A percentile compares a stretch with the other conserved stretches of the same genome.
Conservation (phyloP, 1,140 invertebrate genomes). For the Cepaea nemoralis region DNA sequence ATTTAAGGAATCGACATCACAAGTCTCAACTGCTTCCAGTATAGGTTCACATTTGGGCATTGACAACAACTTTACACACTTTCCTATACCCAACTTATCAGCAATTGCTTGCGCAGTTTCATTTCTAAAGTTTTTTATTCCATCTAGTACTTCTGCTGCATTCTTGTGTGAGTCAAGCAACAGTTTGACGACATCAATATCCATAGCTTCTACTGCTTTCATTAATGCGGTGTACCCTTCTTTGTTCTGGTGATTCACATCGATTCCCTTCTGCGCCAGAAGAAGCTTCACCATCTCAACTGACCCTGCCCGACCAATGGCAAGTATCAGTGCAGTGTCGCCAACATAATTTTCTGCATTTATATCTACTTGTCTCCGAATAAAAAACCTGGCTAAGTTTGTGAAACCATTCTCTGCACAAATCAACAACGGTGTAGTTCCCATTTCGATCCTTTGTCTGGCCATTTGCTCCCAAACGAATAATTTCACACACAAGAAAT, state of each 20-base stretch:
- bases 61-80: neutral
- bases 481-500: neutral
- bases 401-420: constrained; percentile 3
- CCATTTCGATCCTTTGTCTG: neutral
- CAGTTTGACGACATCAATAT: neutral
- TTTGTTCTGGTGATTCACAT: neutral
- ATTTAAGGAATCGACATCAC: neutral
- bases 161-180: neutral
- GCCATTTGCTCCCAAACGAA: neutral
- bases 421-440: neutral
- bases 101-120: neutral
- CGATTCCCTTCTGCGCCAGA: neutral
- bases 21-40: neutral
- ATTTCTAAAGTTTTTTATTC: neutral
- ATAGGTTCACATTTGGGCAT: too few relatives aligned
- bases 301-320: neutral
- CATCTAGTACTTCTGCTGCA: neutral
- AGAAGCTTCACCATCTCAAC: neutral
- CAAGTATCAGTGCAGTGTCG: neutral
- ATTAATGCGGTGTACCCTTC: constrained; percentile 3
- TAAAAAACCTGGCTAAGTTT: neutral
- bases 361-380: neutral
- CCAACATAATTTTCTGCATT: neutral
- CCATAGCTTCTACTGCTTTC: neutral
- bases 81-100: neutral